Evolutionary conservation across 2,113 vertebrate genomes (phyloP), one percentile per base, ranked within the genome.

Genomic region (Brachypteracias leptosomus): DNA sequence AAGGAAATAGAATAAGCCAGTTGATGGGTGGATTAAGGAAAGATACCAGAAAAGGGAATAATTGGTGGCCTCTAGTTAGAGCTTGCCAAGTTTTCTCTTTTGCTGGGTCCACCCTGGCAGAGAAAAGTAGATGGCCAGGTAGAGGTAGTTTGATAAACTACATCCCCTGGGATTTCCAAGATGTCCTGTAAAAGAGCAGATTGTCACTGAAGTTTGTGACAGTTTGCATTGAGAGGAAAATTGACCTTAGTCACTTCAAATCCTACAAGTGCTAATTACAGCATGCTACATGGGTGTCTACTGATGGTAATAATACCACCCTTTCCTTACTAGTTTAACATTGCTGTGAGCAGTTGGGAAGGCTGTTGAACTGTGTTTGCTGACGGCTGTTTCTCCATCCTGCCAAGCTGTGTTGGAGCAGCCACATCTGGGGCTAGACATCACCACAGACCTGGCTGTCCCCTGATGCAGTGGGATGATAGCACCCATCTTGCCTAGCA

Each of bases 391-490:
- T 57, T 54, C 40, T 67, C 36, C 58, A 29, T 46, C 36, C 52
- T 62, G 46, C 38, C 52, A 24, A 14, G 35, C 40, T 49, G 57
- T 10, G 13, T 21, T 38, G 58, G 29, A n/a, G 44, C 63, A 65
- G 87, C 67, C 35, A 5, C 20, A 26, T 29, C 22, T 35, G 55
- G 58, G 35, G 35, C 17, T 59, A 52, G 51, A 18, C 4, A 0
- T 40, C 1, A 2, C 51, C 0, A 2, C 65, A 73, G 44, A 88
- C 61, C 42, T 3, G 1, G 26, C 22, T 3, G 2, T 47, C 33
- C 1, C 1, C 28, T 1, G 3, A 25, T 44, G 51, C 6, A 2
- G 77, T 15, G 15, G 20, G 51, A 52, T 51, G 61, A 14, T 28
- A 22, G 61, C 10, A 3, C 46, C 33, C 38, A 4, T 58, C 61